These are phyloP conservation scores for Danionella cerebrum DNA, from an alignment of 2,113 vertebrate genomes.

Conservation along the genomic window DNA sequence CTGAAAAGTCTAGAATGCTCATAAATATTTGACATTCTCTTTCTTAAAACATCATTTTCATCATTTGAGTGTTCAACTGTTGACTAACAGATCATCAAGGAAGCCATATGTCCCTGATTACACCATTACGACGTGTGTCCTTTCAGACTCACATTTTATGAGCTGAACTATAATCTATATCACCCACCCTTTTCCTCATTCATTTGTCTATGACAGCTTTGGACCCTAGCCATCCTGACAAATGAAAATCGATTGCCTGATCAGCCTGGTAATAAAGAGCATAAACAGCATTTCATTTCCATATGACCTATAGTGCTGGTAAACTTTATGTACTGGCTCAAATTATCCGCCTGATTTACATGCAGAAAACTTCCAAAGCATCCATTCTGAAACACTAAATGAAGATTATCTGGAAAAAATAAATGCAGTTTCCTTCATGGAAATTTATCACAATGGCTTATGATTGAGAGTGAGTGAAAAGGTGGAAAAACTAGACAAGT, in stretches of 20 bases:
- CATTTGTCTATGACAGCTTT: constrained; percentile 6
- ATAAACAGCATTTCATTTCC: constrained; percentile 18
- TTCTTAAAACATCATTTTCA: too few relatives aligned
- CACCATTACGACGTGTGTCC: constrained; percentile 2
- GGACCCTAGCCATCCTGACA: constrained; percentile 18
- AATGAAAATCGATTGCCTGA: constrained; percentile 28
- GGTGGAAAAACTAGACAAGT: too few relatives aligned
- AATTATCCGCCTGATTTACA: neutral
- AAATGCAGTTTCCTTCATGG: too few relatives aligned
- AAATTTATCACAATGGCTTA: too few relatives aligned
- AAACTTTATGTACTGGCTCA: neutral
- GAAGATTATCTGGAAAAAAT: too few relatives aligned
- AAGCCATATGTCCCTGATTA: constrained; percentile 29
- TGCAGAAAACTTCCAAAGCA: neutral
- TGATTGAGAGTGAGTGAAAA: too few relatives aligned
- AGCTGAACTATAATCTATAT: neutral
- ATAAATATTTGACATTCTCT: too few relatives aligned
- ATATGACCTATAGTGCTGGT: neutral
- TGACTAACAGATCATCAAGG: neutral
- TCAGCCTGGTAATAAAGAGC: constrained; percentile 19
- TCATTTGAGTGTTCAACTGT: neutral
- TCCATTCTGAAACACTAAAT: too few relatives aligned
- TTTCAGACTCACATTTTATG: constrained; percentile 6
- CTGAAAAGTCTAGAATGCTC: too few relatives aligned
- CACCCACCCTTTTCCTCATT: neutral